Evolutionary conservation across 2,888 invertebrate genomes (phyloP).

Genomic region (Hirtodrosophila confusa): DNA sequence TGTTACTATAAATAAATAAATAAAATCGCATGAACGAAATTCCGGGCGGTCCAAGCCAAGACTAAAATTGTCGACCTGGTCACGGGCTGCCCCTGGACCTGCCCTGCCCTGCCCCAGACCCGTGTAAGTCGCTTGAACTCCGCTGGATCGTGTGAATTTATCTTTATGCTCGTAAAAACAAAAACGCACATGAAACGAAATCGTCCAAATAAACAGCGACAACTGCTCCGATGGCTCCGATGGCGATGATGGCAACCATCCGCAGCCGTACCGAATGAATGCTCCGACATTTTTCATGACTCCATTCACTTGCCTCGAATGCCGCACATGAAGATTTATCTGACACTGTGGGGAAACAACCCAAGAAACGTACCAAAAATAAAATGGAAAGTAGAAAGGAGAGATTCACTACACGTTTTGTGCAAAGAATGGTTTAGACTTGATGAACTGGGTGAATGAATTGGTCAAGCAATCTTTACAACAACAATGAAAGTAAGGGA

Average conservation of each 20-base stretch:
- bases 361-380: neutral
- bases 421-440: too few relatives aligned
- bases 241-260: conserved; percentile 42
- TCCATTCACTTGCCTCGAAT: conserved; percentile 56
- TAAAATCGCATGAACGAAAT: conserved; percentile 69
- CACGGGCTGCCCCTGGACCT: conserved; percentile 18
- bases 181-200: conserved; percentile 67
- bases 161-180: conserved; percentile 74
- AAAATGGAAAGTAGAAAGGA: too few relatives aligned
- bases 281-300: conserved; percentile 71
- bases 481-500: too few relatives aligned
- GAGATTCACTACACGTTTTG: too few relatives aligned
- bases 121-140: conserved; percentile 36
- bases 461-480: too few relatives aligned
- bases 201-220: conserved; percentile 67
- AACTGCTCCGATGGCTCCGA: conserved; percentile 32
- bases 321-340: conserved; percentile 68
- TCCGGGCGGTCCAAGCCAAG: conserved; percentile 30
- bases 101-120: too few relatives aligned
- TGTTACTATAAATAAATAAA: conserved; percentile 78
- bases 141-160: conserved; percentile 68
- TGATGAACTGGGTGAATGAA: too few relatives aligned
- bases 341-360: conserved; percentile 13
- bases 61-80: conserved; percentile 19
- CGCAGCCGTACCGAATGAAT: conserved; percentile 52